A percentile compares a stretch with the other conserved stretches of the same genome.
phyloP scores from a whole-genome alignment of 2,888 invertebrate genomes.

The Lobophora halterata region DNA sequence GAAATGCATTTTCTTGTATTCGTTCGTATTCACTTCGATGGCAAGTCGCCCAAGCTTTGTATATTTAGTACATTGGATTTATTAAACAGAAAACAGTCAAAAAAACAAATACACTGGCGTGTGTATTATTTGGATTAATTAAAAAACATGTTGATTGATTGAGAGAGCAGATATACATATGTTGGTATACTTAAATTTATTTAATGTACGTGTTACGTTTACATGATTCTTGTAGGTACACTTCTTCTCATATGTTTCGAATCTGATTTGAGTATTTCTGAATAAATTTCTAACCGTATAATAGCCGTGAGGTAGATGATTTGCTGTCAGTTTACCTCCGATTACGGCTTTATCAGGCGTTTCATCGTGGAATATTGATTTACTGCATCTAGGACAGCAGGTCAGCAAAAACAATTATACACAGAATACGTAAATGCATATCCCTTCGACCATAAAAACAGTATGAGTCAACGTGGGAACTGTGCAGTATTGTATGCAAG shows the following conservation, averaged over 20 bases:
- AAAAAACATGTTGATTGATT: background rate
- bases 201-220: too few relatives aligned
- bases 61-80: slow-evolving; percentile 19
- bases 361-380: too few relatives aligned
- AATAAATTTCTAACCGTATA: too few relatives aligned
- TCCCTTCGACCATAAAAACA: slow-evolving; percentile 15
- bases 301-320: too few relatives aligned
- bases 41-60: slow-evolving; percentile 21
- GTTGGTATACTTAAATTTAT: too few relatives aligned
- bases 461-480: slow-evolving; percentile 45
- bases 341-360: too few relatives aligned
- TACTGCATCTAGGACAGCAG: slow-evolving; percentile 14
- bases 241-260: too few relatives aligned
- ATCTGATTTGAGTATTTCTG: too few relatives aligned
- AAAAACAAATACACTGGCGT: slow-evolving; percentile 4
- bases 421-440: slow-evolving; percentile 4
- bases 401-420: slow-evolving; percentile 12
- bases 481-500: slow-evolving; percentile 17
- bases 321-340: too few relatives aligned
- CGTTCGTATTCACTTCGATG: slow-evolving; percentile 8
- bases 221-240: too few relatives aligned
- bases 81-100: slow-evolving; percentile 5
- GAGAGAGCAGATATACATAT: background rate
- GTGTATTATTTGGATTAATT: slow-evolving; percentile 1
- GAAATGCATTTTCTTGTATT: slow-evolving; percentile 11